Conservation (phyloP, 2,113 vertebrate genomes). For the Percina caprodes region DNA sequence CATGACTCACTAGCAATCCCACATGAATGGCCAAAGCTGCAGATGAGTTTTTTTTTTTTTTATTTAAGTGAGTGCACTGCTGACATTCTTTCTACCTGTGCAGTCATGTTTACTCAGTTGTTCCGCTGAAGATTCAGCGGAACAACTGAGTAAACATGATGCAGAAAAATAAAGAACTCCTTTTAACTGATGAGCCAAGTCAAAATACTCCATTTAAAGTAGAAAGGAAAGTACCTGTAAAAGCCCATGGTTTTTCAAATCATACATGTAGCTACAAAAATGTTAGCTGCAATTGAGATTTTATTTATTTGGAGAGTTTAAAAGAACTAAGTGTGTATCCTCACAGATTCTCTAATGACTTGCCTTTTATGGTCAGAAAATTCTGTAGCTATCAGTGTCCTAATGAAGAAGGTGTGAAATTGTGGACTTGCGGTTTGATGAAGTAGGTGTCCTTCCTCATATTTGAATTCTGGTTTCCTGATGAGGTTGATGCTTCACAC, state of each 20-base stretch:
- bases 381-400: not conserved
- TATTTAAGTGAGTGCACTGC: slow-evolving; percentile 47
- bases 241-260: not conserved
- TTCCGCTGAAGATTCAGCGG: slow-evolving; percentile 16
- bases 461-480: slow-evolving; percentile 23
- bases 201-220: not conserved
- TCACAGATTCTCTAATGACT: not conserved
- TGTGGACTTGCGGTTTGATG: not conserved
- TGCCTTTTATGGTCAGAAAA: slow-evolving; percentile 37
- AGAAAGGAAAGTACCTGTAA: not conserved
- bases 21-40: slow-evolving; percentile 49
- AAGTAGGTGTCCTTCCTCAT: slow-evolving; percentile 33
- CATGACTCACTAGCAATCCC: slow-evolving; percentile 48
- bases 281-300: not conserved
- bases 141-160: too few relatives aligned
- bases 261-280: not conserved
- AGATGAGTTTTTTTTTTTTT: slow-evolving; percentile 58
- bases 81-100: slow-evolving; percentile 25
- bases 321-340: not conserved
- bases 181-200: slow-evolving; percentile 10
- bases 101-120: slow-evolving; percentile 33
- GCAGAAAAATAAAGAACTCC: slow-evolving; percentile 19
- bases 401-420: slow-evolving; percentile 17
- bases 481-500: slow-evolving; percentile 28
- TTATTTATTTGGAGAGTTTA: not conserved